Evolutionary conservation across 2,797 vertebrate genomes (phyloP).

Genomic region (Triplophysa bombifrons): DNA sequence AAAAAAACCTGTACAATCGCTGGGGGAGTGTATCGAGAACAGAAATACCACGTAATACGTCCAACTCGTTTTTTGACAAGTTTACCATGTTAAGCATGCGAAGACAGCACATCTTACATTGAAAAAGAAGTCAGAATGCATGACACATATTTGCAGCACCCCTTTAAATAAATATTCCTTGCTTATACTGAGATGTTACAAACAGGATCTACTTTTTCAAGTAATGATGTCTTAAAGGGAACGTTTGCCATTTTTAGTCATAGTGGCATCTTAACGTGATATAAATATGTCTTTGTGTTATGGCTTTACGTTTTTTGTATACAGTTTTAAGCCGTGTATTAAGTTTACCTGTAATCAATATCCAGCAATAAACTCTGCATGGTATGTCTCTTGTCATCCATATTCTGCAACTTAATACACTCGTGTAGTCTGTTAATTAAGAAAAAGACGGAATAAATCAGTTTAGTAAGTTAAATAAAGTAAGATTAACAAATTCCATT

Average conservation of each 20-base stretch:
- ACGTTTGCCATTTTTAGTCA: background rate
- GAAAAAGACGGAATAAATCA: constrained; percentile 24
- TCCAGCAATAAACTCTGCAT: constrained; percentile 91
- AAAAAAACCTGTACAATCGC: too few relatives aligned
- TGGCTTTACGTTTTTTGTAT: background rate
- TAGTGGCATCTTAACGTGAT: background rate
- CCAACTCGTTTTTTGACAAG: too few relatives aligned
- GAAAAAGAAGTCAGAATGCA: too few relatives aligned
- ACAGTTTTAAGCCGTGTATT: background rate
- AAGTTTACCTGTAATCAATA: constrained; percentile 91
- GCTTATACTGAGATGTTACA: background rate
- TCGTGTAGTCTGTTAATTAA: constrained; percentile 86
- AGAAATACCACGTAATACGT: too few relatives aligned
- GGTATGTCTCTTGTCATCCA: constrained; percentile 65
- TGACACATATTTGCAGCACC: too few relatives aligned
- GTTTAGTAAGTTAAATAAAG: background rate
- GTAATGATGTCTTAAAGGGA: background rate
- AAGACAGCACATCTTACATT: too few relatives aligned
- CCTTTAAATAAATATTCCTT: constrained; percentile 1
- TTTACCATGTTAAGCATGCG: too few relatives aligned
- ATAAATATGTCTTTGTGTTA: background rate
- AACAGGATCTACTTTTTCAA: background rate
- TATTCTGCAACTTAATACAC: constrained; percentile 81
- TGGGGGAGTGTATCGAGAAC: too few relatives aligned
- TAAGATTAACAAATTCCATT: background rate